phyloP scores from a whole-genome alignment of 2,888 invertebrate species.

The Callyntrura sp. region DNA sequence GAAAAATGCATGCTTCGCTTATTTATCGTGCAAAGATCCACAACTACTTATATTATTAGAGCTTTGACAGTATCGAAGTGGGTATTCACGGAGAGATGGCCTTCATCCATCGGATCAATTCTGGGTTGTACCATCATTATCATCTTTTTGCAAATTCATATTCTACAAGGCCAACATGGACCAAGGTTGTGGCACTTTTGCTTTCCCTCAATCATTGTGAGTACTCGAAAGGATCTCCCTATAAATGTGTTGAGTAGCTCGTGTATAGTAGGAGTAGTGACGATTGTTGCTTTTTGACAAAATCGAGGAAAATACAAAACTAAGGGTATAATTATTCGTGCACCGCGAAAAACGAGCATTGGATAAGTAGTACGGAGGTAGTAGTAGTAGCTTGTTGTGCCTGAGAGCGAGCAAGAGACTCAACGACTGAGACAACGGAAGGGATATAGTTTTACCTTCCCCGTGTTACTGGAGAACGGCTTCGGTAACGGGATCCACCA shows the following conservation, averaged over 20 bases:
- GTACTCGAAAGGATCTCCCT: constrained; percentile 75
- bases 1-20: constrained; percentile 59
- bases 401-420: constrained; percentile 74
- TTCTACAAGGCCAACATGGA: not conserved
- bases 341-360: constrained; percentile 69
- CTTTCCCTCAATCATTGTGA: constrained; percentile 80
- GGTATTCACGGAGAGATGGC: constrained; percentile 50
- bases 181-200: constrained; percentile 42
- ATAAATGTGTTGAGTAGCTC: constrained; percentile 3
- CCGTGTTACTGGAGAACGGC: constrained; percentile 86
- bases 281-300: constrained; percentile 44
- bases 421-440: constrained; percentile 77
- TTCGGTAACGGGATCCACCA: constrained; percentile 86
- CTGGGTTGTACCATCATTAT: not conserved
- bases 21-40: constrained; percentile 56
- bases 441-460: constrained; percentile 86
- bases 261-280: constrained; percentile 55
- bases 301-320: constrained; percentile 69
- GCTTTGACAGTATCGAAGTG: not conserved
- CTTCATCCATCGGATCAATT: constrained; percentile 23
- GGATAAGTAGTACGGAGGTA: constrained; percentile 76
- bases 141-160: constrained; percentile 23
- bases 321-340: constrained; percentile 71
- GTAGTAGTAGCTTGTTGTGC: constrained; percentile 75
- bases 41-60: constrained; percentile 43